Base-by-base conservation (phyloP, 2,797 vertebrate genomes). In the Gorsachius magnificus region DNA sequence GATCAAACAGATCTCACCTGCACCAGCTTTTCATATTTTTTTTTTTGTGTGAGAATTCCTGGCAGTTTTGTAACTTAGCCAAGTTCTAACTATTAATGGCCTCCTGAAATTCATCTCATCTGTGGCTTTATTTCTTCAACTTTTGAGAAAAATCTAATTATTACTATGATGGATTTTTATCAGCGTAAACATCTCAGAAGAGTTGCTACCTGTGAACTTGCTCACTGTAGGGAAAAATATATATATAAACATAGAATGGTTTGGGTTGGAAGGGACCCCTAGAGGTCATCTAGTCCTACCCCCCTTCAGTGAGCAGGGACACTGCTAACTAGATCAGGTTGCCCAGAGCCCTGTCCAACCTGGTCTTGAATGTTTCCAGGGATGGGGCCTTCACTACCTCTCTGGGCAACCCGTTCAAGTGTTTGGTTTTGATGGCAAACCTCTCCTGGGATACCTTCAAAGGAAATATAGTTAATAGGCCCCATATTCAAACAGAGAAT, bases 401-500 rank as follows among this genome's bases (percentile, higher is more conserved):
- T 41, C 41, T 41, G 41, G 41, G 41, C 41, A 41, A 41, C 41
- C 41, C 41, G 4, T 41, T 41, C 41, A 36, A 66, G 5, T 41
- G 82, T 92, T 93, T 92, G 64, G 54, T 96, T 94, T 95, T 94
- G 56, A 58, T 94, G 17, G 74, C 22, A 96, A 97, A 57, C 57
- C 35, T 91, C 33, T 69, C 26, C 75, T 94, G 93, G 87, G 57
- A 87, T 95, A 78, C 29, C 60, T 94, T 71, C 16, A 70, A 94
- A 83, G 61, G 83, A 96, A 88, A 71, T 81, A 84, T n/a, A 94
- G 93, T 77, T 95, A 80, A 54, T 11, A 10, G 48, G 74, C 11
- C 45, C 43, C 70, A 61, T 70, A 41, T 63, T 92, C 26, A 79
- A 82, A 54, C 3, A 35, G 48, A 69, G 16, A 6, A 54, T n/a